Base-by-base conservation (phyloP, 2,888 invertebrate genomes). In the Scrobipalpa costella region DNA sequence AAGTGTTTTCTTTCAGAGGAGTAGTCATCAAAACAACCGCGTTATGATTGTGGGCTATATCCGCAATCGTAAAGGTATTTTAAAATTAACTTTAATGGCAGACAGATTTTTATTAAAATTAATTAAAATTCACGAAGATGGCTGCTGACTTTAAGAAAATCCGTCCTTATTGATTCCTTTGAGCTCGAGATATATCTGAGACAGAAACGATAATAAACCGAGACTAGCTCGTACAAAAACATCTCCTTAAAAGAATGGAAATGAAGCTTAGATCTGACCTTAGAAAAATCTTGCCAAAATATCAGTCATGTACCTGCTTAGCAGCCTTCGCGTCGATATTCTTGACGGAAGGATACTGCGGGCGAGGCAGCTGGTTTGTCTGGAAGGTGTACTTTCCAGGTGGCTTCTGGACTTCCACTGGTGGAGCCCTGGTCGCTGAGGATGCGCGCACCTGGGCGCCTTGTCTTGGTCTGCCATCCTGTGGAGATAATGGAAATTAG, bases 291-390 rank as follows among this genome's bases (percentile, higher is more conserved):
- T 5, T 5, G 2, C 27, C 27, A 3, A 49, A 19, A 1, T 49
- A 7, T 8, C 15, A n/a, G n/a, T n/a, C n/a, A n/a, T 2, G 13
- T 64, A 90, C 92, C 85, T 94, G 94, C 80, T 96, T 96, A 60
- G 94, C 95, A 58, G 93, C 92, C 85, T 96, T 96, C 7, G 94
- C 91, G 85, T 93, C 95, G 38, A 90, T 86, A 67, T 90, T 86
- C 78, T 92, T 93, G 68, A 92, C 92, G 47, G 89, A 76, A 9
- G 92, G 92, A 74, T 93, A 94, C 83, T 96, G 96, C 0, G 96
- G 96, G 66, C 93, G 88, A 0, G 96, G 96, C 70, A 96, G 86
- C 76, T 95, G 95, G 64, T 94, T 95, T 36, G 95, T 94, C 81
- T 94, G 95, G 88, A 91, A 81, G 73, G 90, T 81, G 81, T 92